Evolutionary conservation across 2,797 vertebrate genomes (phyloP).

Genomic region (Eulemur albifrons): DNA sequence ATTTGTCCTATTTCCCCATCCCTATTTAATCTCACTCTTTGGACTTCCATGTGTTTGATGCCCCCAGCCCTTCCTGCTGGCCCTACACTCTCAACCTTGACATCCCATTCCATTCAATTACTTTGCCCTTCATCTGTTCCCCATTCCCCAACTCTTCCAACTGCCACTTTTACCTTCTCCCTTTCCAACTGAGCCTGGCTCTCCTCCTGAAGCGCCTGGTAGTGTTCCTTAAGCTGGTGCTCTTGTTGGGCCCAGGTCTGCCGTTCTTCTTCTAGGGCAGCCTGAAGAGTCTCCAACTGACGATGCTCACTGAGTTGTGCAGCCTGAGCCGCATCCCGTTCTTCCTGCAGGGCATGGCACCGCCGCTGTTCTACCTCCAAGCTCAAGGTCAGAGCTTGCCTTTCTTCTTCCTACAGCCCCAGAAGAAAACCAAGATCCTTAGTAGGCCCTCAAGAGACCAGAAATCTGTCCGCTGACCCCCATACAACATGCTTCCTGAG

Average conservation of each 20-base stretch:
- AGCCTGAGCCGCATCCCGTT: conserved; percentile 72
- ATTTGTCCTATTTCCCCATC: neutral
- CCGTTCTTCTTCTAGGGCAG: conserved; percentile 75
- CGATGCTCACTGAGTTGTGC: conserved; percentile 68
- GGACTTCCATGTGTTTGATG: neutral
- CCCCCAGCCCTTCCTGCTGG: neutral
- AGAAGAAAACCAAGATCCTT: neutral
- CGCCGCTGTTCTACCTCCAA: conserved; percentile 75
- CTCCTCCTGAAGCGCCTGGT: conserved; percentile 71
- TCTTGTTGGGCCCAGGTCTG: conserved; percentile 75
- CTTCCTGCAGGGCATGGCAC: conserved; percentile 61
- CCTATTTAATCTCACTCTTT: neutral
- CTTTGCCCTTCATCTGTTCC: neutral
- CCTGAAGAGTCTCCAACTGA: conserved; percentile 74
- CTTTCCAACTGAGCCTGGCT: conserved; percentile 76
- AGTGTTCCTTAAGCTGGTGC: conserved; percentile 76
- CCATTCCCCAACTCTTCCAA: neutral
- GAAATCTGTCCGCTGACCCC: neutral
- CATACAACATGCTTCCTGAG: neutral
- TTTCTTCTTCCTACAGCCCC: conserved; percentile 80
- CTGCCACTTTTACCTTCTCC: conserved; percentile 79
- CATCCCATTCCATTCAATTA: neutral
- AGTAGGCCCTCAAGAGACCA: neutral
- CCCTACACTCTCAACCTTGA: neutral
- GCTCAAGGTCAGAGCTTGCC: conserved; percentile 62